Evolutionary conservation across 2,113 vertebrate genomes (phyloP).

Genomic region (Climacteris rufus): DNA sequence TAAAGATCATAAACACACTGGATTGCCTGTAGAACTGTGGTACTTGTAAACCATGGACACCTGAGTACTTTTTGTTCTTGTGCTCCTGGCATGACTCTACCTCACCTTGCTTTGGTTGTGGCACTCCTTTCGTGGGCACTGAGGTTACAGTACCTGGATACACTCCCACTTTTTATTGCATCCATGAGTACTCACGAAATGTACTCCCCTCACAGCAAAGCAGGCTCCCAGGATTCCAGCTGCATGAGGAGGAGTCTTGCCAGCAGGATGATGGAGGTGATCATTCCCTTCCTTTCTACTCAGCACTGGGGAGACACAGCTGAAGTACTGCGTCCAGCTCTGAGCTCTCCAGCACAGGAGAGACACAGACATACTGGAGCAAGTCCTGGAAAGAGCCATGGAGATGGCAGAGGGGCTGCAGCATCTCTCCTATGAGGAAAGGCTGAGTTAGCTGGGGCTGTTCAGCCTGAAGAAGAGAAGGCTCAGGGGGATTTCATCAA

Average conservation of each 20-base stretch:
- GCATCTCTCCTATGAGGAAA: background rate
- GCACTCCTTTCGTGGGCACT: background rate
- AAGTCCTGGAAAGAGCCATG: background rate
- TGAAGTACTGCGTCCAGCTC: background rate
- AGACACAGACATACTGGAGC: background rate
- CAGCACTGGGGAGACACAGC: background rate
- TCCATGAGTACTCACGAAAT: background rate
- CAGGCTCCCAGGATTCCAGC: background rate
- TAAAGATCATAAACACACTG: background rate
- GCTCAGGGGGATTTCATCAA: background rate
- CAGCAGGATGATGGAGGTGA: background rate
- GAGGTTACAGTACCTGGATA: background rate
- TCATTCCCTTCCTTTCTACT: background rate
- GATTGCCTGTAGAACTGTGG: background rate
- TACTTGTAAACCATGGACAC: background rate
- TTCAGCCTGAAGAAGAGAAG: background rate
- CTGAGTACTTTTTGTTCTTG: background rate
- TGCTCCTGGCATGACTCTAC: background rate
- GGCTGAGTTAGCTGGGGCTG: background rate
- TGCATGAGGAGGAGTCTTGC: background rate
- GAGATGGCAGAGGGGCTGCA: background rate
- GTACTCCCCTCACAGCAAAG: background rate
- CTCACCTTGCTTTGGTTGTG: background rate
- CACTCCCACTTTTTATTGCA: background rate
- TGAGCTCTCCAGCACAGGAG: background rate